Evolutionary conservation across 2,113 vertebrate species (phyloP).

Genomic region (Ardeotis arabs): DNA sequence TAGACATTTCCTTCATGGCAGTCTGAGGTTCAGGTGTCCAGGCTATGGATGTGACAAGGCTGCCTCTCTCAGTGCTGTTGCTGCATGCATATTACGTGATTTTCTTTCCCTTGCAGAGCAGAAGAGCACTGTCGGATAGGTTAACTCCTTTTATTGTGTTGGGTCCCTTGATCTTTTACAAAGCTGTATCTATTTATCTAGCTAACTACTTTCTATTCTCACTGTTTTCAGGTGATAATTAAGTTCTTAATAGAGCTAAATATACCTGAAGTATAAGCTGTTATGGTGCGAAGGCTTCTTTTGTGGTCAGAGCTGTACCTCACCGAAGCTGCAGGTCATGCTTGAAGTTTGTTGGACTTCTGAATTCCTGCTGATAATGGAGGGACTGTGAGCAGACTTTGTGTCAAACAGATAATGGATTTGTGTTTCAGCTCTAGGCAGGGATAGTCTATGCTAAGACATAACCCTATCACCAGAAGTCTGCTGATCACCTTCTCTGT

Average conservation of each 20-base stretch:
- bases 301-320: neutral
- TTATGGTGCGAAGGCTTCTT: neutral
- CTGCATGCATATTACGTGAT: neutral
- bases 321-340: neutral
- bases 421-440: neutral
- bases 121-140: neutral
- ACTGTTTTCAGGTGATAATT: neutral
- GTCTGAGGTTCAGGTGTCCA: neutral
- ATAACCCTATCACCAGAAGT: neutral
- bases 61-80: neutral
- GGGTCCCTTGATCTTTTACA: neutral
- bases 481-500: neutral
- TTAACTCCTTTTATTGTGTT: neutral
- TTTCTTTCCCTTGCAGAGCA: neutral
- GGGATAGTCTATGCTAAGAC: neutral
- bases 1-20: neutral
- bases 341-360: neutral
- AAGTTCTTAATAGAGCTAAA: neutral
- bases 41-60: neutral
- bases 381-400: neutral
- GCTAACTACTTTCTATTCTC: neutral
- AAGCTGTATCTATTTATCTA: neutral
- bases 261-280: neutral
- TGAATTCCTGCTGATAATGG: neutral
- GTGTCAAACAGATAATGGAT: neutral